Base-by-base conservation (phyloP, 2,888 invertebrate genomes). In the Teleiodes luculella region DNA sequence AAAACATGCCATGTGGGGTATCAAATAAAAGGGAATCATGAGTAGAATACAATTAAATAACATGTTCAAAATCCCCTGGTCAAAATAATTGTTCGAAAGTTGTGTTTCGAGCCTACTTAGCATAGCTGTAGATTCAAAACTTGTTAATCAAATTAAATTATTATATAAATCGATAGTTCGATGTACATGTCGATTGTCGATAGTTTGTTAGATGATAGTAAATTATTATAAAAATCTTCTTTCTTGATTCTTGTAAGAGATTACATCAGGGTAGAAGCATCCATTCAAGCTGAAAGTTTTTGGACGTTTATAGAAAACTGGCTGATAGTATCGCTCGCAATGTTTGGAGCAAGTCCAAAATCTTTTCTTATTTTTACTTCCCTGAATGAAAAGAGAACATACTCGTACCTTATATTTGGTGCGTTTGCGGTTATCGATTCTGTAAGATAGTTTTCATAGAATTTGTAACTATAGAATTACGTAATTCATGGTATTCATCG, bases 331-430 rank as follows among this genome's bases (percentile, higher is more conserved):
- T 41, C 39, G 39, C 39, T 41, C 18, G 39, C 39, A 41, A 20
- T 18, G 39, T 20, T 41, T 60, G 62, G 58, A 62, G 41, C 36
- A 36, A 31, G 33, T 57, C 60, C 57, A 56, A 57, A 57, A 46
- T 13, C 31, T 18, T 14, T 56, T 50, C 47, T 24, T 31, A 30
- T 33, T 33, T 41, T 56, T 54, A 50, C 49, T 36, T 52, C 53
- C 55, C 49, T 53, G 36, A 20, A 11, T 16, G 13, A 45, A 45
- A n/a, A 28, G 39, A 18, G 18, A 20, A 18, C 18, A 24, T 24
- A 24, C 24, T 24, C 24, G 24, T 24, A 24, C 24, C 24, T 24
- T 24, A 24, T 16, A 41, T 41, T 20, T 18, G 39, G 39, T 18
- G 11, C 39, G 39, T 8, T 16, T 6, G 16, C 10, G 16, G 14